phyloP scores from a whole-genome alignment of 2,113 vertebrate species.

The Sinosuthora webbiana region DNA sequence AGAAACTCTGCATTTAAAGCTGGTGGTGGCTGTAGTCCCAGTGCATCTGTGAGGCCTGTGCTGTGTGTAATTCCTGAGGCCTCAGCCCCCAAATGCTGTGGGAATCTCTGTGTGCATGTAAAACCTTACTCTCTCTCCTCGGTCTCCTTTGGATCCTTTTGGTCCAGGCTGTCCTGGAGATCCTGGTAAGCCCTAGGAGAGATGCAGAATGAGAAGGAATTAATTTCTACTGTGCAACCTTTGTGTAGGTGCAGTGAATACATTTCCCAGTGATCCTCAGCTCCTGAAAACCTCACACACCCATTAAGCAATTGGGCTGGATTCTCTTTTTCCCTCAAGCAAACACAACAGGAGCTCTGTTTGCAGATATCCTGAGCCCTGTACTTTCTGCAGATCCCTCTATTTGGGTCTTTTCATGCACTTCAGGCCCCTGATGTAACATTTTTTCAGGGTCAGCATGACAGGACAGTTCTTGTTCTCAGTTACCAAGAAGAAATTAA shows the following conservation, averaged over 20 bases:
- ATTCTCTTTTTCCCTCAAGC: not conserved
- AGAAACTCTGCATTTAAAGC: not conserved
- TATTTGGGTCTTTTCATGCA: not conserved
- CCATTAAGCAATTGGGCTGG: not conserved
- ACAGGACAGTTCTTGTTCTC: conserved; percentile 31
- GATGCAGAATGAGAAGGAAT: not conserved
- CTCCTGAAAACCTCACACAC: not conserved
- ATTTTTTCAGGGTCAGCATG: not conserved
- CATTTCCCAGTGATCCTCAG: not conserved
- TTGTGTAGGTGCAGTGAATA: not conserved
- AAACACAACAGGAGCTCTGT: not conserved
- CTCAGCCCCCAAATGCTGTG: not conserved
- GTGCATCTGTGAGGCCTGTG: not conserved
- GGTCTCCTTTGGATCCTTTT: conserved; percentile 79
- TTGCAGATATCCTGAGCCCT: not conserved
- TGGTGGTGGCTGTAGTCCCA: not conserved
- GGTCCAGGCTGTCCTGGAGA: conserved; percentile 70
- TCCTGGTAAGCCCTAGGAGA: conserved; percentile 73
- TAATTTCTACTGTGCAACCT: not conserved
- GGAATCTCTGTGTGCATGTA: not conserved
- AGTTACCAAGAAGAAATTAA: conserved; percentile 7
- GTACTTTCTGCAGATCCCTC: not conserved
- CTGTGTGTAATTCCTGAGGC: not conserved
- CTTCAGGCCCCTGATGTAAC: not conserved
- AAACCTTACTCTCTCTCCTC: conserved; percentile 77